These are phyloP conservation scores for Siniperca scherzeri DNA, from an alignment of 2,797 vertebrate genomes.

Conservation along the genomic window DNA sequence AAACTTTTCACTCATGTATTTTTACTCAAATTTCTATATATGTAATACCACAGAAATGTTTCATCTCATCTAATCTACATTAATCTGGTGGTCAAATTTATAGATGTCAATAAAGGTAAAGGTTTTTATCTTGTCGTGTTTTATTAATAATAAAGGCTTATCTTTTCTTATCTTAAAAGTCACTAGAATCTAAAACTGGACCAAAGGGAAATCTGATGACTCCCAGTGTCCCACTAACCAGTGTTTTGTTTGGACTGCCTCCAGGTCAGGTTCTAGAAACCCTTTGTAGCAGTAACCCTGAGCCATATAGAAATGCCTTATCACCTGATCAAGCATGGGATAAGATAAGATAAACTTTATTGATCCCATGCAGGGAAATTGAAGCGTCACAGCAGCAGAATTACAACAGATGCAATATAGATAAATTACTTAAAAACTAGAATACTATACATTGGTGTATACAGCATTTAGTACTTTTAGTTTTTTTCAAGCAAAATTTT, in stretches of 20 bases:
- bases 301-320: neutral
- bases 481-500: too few relatives aligned
- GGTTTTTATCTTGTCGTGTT: neutral
- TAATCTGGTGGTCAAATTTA: neutral
- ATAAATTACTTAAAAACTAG: neutral
- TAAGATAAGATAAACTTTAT: neutral
- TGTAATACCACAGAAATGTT: neutral
- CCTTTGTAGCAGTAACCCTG: neutral
- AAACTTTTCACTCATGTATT: neutral
- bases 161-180: slow-evolving; percentile 2
- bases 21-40: neutral
- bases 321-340: neutral
- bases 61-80: neutral
- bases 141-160: neutral
- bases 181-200: slow-evolving; percentile 32
- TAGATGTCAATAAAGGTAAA: neutral
- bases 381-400: neutral
- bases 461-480: too few relatives aligned
- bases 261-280: slow-evolving; percentile 15
- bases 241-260: slow-evolving; percentile 24
- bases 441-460: too few relatives aligned
- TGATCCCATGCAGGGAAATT: neutral
- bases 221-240: slow-evolving; percentile 28
- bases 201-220: slow-evolving; percentile 40
- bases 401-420: neutral